Conservation (phyloP, 2,888 invertebrate species). For the Lagria hirta region DNA sequence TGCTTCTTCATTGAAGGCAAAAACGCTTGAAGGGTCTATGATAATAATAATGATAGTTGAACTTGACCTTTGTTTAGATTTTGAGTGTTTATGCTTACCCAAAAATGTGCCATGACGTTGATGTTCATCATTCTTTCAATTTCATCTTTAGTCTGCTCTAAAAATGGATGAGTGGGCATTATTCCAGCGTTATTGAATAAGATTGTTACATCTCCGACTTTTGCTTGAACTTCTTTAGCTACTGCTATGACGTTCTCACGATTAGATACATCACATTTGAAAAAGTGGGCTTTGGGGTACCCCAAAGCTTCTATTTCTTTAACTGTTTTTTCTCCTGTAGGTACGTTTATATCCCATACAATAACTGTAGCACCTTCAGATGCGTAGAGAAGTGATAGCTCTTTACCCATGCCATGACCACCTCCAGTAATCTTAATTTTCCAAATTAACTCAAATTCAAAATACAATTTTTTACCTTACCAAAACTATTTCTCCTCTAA, state of each 20-base stretch:
- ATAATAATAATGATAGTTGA: slow-evolving; percentile 2
- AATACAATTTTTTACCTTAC: slow-evolving; percentile 56
- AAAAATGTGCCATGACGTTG: slow-evolving; percentile 78
- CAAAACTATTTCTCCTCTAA: slow-evolving; percentile 75
- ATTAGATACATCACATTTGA: slow-evolving; percentile 76
- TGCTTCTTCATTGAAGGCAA: slow-evolving; percentile 74
- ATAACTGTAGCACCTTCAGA: slow-evolving; percentile 71
- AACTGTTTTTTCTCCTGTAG: slow-evolving; percentile 68
- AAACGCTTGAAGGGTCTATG: slow-evolving; percentile 71
- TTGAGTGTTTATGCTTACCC: slow-evolving; percentile 60
- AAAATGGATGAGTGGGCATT: slow-evolving; percentile 75
- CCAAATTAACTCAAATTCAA: not conserved
- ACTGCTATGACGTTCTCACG: slow-evolving; percentile 66
- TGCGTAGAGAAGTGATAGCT: slow-evolving; percentile 73
- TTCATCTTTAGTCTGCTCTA: slow-evolving; percentile 67
- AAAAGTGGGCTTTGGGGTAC: slow-evolving; percentile 53
- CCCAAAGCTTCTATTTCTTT: slow-evolving; percentile 56
- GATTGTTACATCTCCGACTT: slow-evolving; percentile 77
- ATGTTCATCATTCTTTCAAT: slow-evolving; percentile 71
- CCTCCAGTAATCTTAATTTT: slow-evolving; percentile 80
- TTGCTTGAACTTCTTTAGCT: slow-evolving; percentile 64
- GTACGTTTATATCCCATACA: slow-evolving; percentile 76
- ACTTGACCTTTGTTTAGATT: slow-evolving; percentile 5
- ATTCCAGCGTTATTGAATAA: slow-evolving; percentile 87
- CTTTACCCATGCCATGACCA: slow-evolving; percentile 82